phyloP scores from a whole-genome alignment of 2,797 vertebrate genomes.

The Pagetopsis macropterus region DNA sequence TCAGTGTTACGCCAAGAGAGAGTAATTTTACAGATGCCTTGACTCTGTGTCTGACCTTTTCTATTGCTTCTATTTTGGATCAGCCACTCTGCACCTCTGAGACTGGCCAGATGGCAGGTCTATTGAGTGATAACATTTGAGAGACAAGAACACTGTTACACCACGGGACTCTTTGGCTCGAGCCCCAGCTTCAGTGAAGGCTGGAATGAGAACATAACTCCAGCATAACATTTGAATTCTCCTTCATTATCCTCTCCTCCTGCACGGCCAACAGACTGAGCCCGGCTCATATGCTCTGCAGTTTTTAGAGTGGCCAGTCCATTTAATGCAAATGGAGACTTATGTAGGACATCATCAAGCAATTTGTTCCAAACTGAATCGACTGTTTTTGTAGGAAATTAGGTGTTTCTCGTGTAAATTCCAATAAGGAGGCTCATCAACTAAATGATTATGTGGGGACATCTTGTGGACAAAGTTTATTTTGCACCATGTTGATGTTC shows the following conservation, averaged over 20 bases:
- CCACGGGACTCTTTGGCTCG: slow-evolving; percentile 66
- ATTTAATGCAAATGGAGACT: slow-evolving; percentile 24
- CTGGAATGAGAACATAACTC: slow-evolving; percentile 59
- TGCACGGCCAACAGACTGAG: slow-evolving; percentile 41
- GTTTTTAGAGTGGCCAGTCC: slow-evolving; percentile 21
- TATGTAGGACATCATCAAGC: slow-evolving; percentile 21
- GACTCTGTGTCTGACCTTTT: slow-evolving; percentile 76
- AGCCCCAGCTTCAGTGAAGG: slow-evolving; percentile 47
- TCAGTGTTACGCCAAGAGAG: slow-evolving; percentile 52
- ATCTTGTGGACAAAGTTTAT: slow-evolving; percentile 68
- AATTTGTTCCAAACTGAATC: slow-evolving; percentile 4
- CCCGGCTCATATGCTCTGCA: slow-evolving; percentile 36
- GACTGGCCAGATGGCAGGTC: slow-evolving; percentile 80
- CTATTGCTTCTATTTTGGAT: slow-evolving; percentile 78
- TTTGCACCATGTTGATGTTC: slow-evolving; percentile 28
- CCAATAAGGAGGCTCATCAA: not conserved
- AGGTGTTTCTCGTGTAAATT: not conserved
- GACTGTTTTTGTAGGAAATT: not conserved
- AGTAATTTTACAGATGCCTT: slow-evolving; percentile 69
- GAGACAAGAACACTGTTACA: slow-evolving; percentile 74
- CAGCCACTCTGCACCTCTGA: slow-evolving; percentile 74
- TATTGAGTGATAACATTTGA: slow-evolving; percentile 79
- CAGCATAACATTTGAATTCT: slow-evolving; percentile 62
- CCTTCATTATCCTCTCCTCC: slow-evolving; percentile 64
- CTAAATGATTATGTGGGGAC: slow-evolving; percentile 47